These are phyloP conservation scores for Anthopleura sola DNA, from an alignment of 64 coral and sea anemone genomes.

Conservation along the genomic window DNA sequence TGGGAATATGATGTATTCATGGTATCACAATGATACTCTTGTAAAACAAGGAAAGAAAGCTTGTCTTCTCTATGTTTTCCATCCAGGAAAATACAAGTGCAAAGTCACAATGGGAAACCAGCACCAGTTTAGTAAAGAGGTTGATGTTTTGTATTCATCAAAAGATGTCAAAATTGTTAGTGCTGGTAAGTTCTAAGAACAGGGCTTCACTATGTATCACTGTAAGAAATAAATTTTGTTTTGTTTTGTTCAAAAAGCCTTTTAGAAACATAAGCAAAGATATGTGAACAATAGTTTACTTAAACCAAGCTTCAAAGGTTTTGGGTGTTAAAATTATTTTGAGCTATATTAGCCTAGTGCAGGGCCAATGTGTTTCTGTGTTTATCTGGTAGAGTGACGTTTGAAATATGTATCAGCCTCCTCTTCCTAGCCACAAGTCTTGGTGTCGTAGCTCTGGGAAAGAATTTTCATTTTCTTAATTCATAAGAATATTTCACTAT, in stretches of 20 bases:
- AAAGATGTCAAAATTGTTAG: not conserved
- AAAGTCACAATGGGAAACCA: not conserved
- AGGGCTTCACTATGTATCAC: not conserved
- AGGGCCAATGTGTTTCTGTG: too few relatives aligned
- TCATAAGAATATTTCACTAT: too few relatives aligned
- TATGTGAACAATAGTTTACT: too few relatives aligned
- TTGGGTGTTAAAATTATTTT: too few relatives aligned
- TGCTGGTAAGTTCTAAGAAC: conserved; percentile 13
- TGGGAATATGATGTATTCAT: conserved; percentile 3
- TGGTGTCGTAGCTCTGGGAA: too few relatives aligned
- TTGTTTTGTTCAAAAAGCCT: not conserved
- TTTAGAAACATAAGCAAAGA: not conserved
- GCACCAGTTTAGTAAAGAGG: not conserved
- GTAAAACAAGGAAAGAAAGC: conserved; percentile 5
- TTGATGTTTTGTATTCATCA: not conserved
- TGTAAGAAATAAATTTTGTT: not conserved
- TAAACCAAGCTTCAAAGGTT: too few relatives aligned
- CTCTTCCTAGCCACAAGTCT: too few relatives aligned
- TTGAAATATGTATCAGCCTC: too few relatives aligned
- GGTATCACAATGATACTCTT: conserved; percentile 4
- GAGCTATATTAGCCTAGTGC: too few relatives aligned
- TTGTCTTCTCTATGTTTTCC: conserved; percentile 6
- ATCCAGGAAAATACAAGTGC: conserved; percentile 3
- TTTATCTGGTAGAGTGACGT: too few relatives aligned
- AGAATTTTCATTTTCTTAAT: too few relatives aligned